Base-by-base conservation (phyloP, 1,140 invertebrate genomes). In the Drosophila mojavensis region DNA sequence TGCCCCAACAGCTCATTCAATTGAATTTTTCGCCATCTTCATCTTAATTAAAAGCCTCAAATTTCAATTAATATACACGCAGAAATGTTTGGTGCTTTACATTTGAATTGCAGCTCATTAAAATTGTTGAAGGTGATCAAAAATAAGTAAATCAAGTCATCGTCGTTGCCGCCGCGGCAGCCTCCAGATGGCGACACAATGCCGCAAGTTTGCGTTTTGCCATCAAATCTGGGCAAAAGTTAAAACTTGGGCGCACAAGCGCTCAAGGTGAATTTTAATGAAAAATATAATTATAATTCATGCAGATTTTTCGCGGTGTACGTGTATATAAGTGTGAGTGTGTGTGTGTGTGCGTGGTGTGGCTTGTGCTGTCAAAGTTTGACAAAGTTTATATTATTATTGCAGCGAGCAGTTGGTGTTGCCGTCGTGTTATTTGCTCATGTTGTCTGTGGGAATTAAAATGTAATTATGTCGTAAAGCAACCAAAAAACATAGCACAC, bases 201-300 rank as follows among this genome's bases (percentile, higher is more conserved):
- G 51, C 41, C 41, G 48, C 48, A 74, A 73, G 50, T 74, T 74
- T 10, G 20, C 20, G 36, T 48, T 54, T 43, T 43, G 58, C 63
- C 67, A 55, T 65, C 55, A 72, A 73, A 80, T 77, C 65, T 68
- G 65, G 53, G 45, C 11, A 54, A 78, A 82, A 83, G 76, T 82
- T 76, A 65, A 86, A 76, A 79, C 78, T 86, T 78, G 58, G 67
- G 47, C 50, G 39, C 63, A 39, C 68, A 67, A 39, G 67, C 59
- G 79, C 82, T 84, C 76, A 83, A 86, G 83, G 83, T 86, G 83
- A 86, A 86, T 86, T 86, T 86, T 88, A 86, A 86, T 86, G 83
- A 88, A 88, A 86, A 86, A 83, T 74, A 89, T 86, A 86, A 86
- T 88, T 86, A 86, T 88, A 83, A 86, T 86, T 88, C 83, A 86